phyloP scores from a whole-genome alignment of 2,113 vertebrate genomes.

The Varanus komodoensis region DNA sequence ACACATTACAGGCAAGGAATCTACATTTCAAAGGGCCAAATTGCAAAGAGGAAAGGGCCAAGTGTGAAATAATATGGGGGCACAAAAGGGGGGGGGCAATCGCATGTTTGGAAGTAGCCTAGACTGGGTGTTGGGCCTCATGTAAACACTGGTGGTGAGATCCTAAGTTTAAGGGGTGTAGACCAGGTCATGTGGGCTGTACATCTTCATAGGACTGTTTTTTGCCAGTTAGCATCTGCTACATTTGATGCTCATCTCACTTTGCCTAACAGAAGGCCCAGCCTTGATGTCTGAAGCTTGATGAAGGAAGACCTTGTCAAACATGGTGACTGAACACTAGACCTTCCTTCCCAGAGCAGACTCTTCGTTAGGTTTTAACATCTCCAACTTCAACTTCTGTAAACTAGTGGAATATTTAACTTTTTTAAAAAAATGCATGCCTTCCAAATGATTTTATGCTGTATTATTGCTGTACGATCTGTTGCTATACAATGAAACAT shows the following conservation, averaged over 20 bases:
- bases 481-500: not conserved
- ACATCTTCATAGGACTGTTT: no score
- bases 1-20: not conserved
- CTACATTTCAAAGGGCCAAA: rapidly evolving
- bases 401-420: not conserved
- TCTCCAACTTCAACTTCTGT: not conserved
- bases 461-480: not conserved
- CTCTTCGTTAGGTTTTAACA: not conserved
- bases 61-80: not conserved
- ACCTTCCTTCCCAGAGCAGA: not conserved
- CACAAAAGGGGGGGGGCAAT: no score
- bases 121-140: no score
- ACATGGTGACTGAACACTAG: not conserved
- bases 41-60: not conserved
- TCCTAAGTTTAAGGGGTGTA: no score
- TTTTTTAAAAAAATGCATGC: not conserved
- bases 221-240: no score
- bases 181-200: no score
- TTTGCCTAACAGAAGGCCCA: no score
- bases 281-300: no score
- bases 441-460: not conserved
- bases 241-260: no score
- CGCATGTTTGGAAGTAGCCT: no score
- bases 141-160: no score
- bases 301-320: not conserved